Base-by-base conservation (phyloP, 2,113 vertebrate genomes). In the Oxyura jamaicensis region DNA sequence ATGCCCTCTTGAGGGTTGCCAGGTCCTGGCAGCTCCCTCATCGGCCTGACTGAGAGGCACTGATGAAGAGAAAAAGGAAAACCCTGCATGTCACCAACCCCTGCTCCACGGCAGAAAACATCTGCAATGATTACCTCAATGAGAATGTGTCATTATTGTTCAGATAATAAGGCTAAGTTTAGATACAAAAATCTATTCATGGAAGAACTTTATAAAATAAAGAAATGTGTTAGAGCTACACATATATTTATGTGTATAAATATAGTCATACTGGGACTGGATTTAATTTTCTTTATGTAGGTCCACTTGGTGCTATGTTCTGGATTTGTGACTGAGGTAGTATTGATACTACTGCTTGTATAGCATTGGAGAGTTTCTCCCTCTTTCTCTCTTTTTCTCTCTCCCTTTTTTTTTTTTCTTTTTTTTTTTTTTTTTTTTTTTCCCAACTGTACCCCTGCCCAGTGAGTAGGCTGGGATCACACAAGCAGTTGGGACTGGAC, bases 391-490 rank as follows among this genome's bases (percentile, higher is more conserved):
- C 23, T 41, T 13, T 42, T 6, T 42, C 41, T 42, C 42, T 42
- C 42, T 7, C 36, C 36, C 36, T 39, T 39, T 39, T 39, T 39
- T 39, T 39, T 39, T 16, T 41, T 4, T 42, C 0, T 0, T 20
- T n/a, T 31, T 36, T 44, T 28, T 26, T 31, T 41, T 7, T 41
- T 33, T 1, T 0, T 19, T 29, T 35, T 36, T 36, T 56, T 42
- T 14, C 10, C 23, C 4, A 6, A 10, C 2, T 76, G 6, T 73
- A 1, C 4, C 89, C 13, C 9, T 6, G 6, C 22, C 0, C 18
- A 81, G 3, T 36, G 39, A 46, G 11, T 22, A 77, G 19, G 6
- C 5, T 60, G 6, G 69, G 5, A 3, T 39, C 48, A 5, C 1
- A 10, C 41, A 80, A 69, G 25, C 81, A 81, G 6, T 0, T 84